Evolutionary conservation across 2,113 vertebrate genomes (phyloP).

Genomic region (Cyanoderma ruficeps): DNA sequence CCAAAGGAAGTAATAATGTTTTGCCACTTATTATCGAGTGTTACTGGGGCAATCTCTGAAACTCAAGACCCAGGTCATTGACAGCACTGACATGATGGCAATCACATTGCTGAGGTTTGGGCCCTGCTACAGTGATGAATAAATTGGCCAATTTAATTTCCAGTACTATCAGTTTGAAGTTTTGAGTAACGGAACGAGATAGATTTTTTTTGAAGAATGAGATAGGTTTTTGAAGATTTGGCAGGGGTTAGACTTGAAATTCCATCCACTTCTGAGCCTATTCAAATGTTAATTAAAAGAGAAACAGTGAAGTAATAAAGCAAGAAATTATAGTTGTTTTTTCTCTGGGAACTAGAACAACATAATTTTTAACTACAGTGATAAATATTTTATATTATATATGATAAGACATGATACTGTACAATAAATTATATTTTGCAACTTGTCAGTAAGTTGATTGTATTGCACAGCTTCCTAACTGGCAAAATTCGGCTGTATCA

Average conservation of each 20-base stretch:
- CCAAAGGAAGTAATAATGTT: constrained; percentile 60
- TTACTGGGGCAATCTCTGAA: constrained; percentile 60
- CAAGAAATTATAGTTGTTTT: neutral
- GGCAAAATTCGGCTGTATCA: neutral
- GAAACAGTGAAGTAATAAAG: neutral
- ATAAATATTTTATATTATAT: neutral
- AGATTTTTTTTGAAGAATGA: neutral
- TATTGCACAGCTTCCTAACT: neutral
- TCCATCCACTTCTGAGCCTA: neutral
- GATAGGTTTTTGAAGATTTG: constrained; percentile 9
- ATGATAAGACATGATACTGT: neutral
- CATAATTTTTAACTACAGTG: neutral
- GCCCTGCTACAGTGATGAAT: constrained; percentile 54
- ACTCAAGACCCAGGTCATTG: constrained; percentile 48
- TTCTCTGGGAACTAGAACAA: neutral
- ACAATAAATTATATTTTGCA: neutral
- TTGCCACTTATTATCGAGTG: constrained; percentile 65
- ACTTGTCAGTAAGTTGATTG: neutral
- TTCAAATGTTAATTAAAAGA: neutral
- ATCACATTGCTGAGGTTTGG: constrained; percentile 62
- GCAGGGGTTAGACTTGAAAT: constrained; percentile 29
- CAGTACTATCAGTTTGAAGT: constrained; percentile 16
- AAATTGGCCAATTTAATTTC: constrained; percentile 71
- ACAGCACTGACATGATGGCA: constrained; percentile 58
- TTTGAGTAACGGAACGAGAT: constrained; percentile 30